Evolutionary conservation across 2,888 invertebrate species (phyloP).

Genomic region (Drosophila siamana): DNA sequence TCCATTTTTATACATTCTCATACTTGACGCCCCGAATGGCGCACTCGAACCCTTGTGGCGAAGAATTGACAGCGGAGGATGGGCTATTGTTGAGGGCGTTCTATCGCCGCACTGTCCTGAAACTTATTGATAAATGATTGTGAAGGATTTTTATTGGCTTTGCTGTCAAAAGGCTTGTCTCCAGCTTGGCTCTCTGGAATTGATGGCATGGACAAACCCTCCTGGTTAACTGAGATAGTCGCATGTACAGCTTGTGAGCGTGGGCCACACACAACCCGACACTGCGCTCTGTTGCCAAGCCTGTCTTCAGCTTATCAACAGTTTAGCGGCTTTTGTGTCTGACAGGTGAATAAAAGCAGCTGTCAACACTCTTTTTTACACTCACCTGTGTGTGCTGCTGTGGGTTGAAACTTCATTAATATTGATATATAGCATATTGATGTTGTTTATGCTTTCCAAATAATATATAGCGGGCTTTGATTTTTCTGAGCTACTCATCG

Average conservation of each 20-base stretch:
- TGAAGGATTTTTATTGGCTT: slow-evolving; percentile 71
- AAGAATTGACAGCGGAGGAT: not conserved
- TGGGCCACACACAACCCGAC: slow-evolving; percentile 45
- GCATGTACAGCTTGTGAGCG: slow-evolving; percentile 31
- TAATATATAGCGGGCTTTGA: not conserved
- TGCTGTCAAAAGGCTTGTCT: slow-evolving; percentile 64
- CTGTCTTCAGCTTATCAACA: slow-evolving; percentile 69
- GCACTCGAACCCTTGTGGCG: not conserved
- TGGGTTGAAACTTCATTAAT: slow-evolving; percentile 68
- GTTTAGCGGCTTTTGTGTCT: slow-evolving; percentile 78
- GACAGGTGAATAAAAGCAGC: slow-evolving; percentile 82
- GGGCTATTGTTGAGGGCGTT: slow-evolving; percentile 13
- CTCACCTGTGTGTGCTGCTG: slow-evolving; percentile 17
- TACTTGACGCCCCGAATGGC: not conserved
- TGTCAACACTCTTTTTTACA: slow-evolving; percentile 74
- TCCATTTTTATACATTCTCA: slow-evolving; percentile 46
- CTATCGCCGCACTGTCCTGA: slow-evolving; percentile 18
- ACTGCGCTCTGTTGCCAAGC: slow-evolving; percentile 30
- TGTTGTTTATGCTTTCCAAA: slow-evolving; percentile 45
- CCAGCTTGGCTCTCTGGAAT: slow-evolving; percentile 25
- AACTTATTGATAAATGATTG: slow-evolving; percentile 81
- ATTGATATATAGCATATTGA: slow-evolving; percentile 64
- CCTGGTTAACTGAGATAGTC: slow-evolving; percentile 32
- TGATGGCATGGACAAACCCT: slow-evolving; percentile 41
- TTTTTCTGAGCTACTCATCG: not conserved